These are phyloP conservation scores for Bambusicola thoracicus DNA, from an alignment of 2,113 vertebrate species.

Conservation along the genomic window DNA sequence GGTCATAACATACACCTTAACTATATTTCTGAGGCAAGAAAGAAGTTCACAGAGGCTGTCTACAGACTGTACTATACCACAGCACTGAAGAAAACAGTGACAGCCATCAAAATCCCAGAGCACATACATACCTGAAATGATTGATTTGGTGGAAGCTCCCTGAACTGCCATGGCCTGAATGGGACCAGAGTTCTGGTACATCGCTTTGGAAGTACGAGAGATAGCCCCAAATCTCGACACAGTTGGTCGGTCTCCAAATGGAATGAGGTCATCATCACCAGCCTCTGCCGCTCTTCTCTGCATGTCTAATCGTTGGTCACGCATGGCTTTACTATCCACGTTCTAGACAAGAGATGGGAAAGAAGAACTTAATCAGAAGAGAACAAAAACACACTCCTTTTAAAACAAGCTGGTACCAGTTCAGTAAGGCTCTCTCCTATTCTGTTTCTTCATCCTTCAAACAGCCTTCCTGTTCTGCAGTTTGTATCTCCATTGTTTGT, in stretches of 20 bases:
- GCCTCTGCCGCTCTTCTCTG: slow-evolving; percentile 89
- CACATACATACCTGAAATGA: slow-evolving; percentile 82
- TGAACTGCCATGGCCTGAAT: slow-evolving; percentile 89
- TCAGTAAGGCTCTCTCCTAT: neutral
- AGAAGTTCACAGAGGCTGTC: neutral
- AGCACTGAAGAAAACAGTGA: neutral
- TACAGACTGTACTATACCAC: neutral
- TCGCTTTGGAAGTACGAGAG: slow-evolving; percentile 93
- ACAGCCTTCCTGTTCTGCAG: neutral
- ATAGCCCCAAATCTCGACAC: slow-evolving; percentile 98
- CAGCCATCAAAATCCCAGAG: neutral
- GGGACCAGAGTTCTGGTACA: slow-evolving; percentile 91
- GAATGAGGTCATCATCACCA: slow-evolving; percentile 97
- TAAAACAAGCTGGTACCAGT: neutral
- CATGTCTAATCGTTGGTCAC: slow-evolving; percentile 89
- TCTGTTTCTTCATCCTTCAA: neutral
- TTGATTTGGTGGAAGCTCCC: slow-evolving; percentile 88
- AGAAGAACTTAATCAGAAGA: neutral
- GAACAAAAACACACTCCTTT: neutral
- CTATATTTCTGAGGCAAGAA: neutral
- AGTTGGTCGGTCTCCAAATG: slow-evolving; percentile 94
- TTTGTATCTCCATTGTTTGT: neutral
- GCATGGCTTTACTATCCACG: slow-evolving; percentile 88
- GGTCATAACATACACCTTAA: neutral
- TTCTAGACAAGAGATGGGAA: slow-evolving; percentile 77